Percentiles rank a stretch among this genome's conserved stretches.
phyloP scores from a whole-genome alignment of 1,140 invertebrate genomes.

The Hirudo medicinalis region DNA sequence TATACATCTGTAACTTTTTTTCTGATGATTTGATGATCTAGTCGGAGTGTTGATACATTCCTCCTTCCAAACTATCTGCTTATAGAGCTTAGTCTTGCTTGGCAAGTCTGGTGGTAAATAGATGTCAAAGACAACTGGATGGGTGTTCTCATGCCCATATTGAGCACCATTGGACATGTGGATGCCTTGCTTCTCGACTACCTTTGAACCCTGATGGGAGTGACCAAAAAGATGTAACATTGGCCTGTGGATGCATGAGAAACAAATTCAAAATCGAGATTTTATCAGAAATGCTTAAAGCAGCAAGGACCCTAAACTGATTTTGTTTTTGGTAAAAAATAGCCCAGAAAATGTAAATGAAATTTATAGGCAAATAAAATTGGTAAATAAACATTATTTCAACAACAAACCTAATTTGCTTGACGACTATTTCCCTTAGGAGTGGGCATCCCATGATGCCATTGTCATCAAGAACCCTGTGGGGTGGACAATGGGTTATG shows the following conservation, averaged over 20 bases:
- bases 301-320: too few relatives aligned
- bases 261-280: neutral
- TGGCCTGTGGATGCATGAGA: constrained; percentile 14
- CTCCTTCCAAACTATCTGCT: constrained; percentile 14
- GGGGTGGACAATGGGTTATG: constrained; percentile 30
- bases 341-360: neutral
- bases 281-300: neutral
- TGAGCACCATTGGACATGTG: constrained; percentile 14
- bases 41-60: neutral
- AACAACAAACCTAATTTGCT: constrained; percentile 8
- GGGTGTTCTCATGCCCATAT: constrained; percentile 1
- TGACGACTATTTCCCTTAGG: constrained; percentile 15
- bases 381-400: neutral
- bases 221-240: constrained; percentile 20
- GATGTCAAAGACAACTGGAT: constrained; percentile 12
- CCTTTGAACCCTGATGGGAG: constrained; percentile 12
- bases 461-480: constrained; percentile 26
- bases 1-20: neutral
- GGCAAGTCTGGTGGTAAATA: constrained; percentile 5
- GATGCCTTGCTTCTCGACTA: constrained; percentile 14
- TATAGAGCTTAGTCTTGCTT: constrained; percentile 14
- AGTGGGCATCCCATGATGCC: constrained; percentile 16
- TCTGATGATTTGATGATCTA: neutral
- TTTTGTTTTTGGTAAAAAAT: neutral
- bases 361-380: neutral